These are phyloP conservation scores for Colaptes auratus DNA, from an alignment of 2,113 vertebrate species.

Conservation along the genomic window DNA sequence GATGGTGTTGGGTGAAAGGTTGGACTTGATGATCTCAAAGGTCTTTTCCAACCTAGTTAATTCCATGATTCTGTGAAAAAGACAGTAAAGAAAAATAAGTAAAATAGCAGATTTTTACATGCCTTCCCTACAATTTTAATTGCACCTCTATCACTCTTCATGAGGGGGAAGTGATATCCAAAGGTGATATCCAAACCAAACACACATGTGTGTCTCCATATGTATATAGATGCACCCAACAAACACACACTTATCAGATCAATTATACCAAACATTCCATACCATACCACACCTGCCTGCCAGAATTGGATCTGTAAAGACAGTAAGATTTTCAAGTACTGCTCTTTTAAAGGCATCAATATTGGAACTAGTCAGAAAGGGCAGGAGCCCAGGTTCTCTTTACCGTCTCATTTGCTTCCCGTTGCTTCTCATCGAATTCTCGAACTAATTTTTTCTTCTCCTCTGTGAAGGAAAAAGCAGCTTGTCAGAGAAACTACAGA, in stretches of 20 bases:
- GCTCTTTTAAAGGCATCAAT: neutral
- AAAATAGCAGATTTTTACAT: neutral
- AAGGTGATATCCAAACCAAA: accelerated
- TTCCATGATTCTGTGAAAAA: neutral
- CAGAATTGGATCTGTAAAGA: neutral
- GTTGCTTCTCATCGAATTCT: slow-evolving; percentile 90
- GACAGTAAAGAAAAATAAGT: accelerated
- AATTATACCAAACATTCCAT: neutral
- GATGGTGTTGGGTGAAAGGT: no score
- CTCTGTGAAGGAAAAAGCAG: slow-evolving; percentile 76
- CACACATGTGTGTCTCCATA: accelerated
- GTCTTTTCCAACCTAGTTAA: no score
- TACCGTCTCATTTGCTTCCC: slow-evolving; percentile 94
- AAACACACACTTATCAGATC: neutral
- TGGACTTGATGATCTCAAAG: no score
- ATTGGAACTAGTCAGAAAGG: neutral
- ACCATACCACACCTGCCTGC: neutral
- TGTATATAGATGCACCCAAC: neutral
- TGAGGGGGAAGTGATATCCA: neutral
- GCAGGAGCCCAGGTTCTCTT: neutral
- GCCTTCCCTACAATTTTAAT: neutral
- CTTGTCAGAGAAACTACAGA: neutral
- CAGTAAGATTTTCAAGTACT: neutral
- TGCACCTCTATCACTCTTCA: neutral
- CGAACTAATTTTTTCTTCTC: slow-evolving; percentile 91